Evolutionary conservation across 2,888 invertebrate species (phyloP).

Genomic region (Andricus quercusramuli): DNA sequence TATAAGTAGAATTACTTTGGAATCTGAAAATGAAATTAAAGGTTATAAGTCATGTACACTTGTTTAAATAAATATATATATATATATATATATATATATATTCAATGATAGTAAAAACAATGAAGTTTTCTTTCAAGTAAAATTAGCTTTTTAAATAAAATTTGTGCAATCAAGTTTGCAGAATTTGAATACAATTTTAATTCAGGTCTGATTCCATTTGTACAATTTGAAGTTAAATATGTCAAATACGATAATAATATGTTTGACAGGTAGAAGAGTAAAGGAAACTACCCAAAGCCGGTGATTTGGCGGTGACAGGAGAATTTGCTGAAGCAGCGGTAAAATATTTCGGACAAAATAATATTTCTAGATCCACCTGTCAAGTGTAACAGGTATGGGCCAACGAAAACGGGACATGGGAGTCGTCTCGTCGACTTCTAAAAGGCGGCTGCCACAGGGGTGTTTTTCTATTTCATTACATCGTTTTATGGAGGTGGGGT

Average conservation of each 20-base stretch:
- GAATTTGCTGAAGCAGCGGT: conserved; percentile 47
- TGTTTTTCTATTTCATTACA: conserved; percentile 50
- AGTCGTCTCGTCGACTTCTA: conserved; percentile 47
- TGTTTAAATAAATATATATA: too few species aligned
- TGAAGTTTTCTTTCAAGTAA: too few species aligned
- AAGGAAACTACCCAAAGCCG: conserved; percentile 41
- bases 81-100: too few species aligned
- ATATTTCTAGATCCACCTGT: conserved; percentile 54
- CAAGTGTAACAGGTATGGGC: conserved; percentile 49
- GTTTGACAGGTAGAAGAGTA: conserved; percentile 16
- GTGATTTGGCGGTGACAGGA: conserved; percentile 51
- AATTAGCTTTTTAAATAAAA: too few species aligned
- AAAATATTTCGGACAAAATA: conserved; percentile 51
- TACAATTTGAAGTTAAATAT: not conserved
- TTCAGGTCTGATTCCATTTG: not conserved
- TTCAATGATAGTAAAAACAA: too few species aligned
- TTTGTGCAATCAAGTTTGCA: not conserved
- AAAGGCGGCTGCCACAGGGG: conserved; percentile 37
- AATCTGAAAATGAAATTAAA: too few species aligned
- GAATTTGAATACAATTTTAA: not conserved
- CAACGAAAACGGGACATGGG: not conserved
- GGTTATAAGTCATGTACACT: too few species aligned
- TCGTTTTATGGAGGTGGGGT: conserved; percentile 29
- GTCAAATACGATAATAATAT: not conserved
- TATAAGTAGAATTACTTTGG: too few species aligned